Evolutionary conservation across 2,888 invertebrate species (phyloP), one percentile per base, ranked within the genome.

Genomic region (Eristalis intricaria): DNA sequence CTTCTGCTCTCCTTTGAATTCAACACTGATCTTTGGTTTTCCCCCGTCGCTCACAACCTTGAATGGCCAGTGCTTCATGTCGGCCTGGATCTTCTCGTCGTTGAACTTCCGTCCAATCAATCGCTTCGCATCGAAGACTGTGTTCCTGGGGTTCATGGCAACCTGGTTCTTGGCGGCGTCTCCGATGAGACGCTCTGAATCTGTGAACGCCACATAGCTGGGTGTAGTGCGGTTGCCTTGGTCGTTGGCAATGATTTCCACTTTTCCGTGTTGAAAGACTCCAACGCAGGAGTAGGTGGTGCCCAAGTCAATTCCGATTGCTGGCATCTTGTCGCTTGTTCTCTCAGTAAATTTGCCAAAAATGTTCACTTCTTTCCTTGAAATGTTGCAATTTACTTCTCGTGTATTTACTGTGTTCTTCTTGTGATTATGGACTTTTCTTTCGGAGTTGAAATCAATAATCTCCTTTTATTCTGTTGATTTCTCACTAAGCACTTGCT

Each of bases 11-110:
- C 97, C 97, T 92, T 97, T 97, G 94, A 97, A 97, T 80, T 96
- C 93, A 63, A 97, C 97, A 93, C 96, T 94, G 89, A 96, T 96
- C 93, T 96, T 96, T 88, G 96, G 96, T 93, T 96, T 97, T 70
- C 96, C 95, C 84, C 94, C 95, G 91, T 96, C 96, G 92, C 95
- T 96, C 91, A 96, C 93, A 0, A 97, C 97, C 92, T 96, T 96
- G 92, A 98, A 98, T 66, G 98, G 98, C 96, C 97, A 98, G 93
- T 96, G 96, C 93, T 98, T 97, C 95, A 98, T 96, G 92, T 98
- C 98, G 79, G 95, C 95, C 94, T 98, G 98, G 74, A 99, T 97
- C 13, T 97, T 96, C 77, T 94, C 94, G 93, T 98, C 97, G 90
- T 96, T 96, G 92, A 96, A 98, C 90, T 96, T 96, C 90, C 98